Base-by-base conservation (phyloP, 1,140 invertebrate genomes). In the Zaprionus camerounensis region DNA sequence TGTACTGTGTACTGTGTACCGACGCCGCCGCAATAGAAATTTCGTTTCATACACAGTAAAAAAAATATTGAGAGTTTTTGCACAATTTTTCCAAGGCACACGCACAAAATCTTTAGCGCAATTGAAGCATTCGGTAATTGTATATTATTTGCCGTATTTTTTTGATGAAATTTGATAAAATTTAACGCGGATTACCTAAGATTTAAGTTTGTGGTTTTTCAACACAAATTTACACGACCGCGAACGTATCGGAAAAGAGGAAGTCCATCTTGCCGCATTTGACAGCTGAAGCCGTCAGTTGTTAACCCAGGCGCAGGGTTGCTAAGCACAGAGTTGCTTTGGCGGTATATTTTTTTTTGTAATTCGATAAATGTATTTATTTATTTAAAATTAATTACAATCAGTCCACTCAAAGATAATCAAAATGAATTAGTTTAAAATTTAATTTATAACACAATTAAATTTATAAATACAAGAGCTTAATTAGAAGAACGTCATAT, bases 201-300 rank as follows among this genome's bases (percentile, higher is more conserved):
- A 92, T 92, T 87, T 84, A 82, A 71, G 76, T 73, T 87, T 87
- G 81, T 91, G 81, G 78, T 91, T 88, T 86, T 92, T 81, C 81
- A 91, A 91, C 74, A 91, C 88, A 91, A 90, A 82, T 87, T 84
- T 86, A 92, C 91, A 88, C 91, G 83, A 92, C 85, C 91, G 91
- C 91, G 90, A 91, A 91, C 90, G 90, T 88, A 91, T 91, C 87
- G 88, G 87, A 91, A 91, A 91, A 91, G 90, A 91, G 88, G 88
- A 91, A 91, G 88, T 91, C 64, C 71, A 75, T 76, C 57, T 75
- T 72, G 75, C 66, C 67, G 57, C 76, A 82, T 79, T 84, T 91
- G 88, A 80, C 83, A 91, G 62, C 79, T 84, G 74, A 65, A 71
- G 74, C 71, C 73, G 69, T 74, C 76, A 76, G 74, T 28, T 36